phyloP scores from a whole-genome alignment of 2,888 invertebrate species.

The Lathronympha strigana region DNA sequence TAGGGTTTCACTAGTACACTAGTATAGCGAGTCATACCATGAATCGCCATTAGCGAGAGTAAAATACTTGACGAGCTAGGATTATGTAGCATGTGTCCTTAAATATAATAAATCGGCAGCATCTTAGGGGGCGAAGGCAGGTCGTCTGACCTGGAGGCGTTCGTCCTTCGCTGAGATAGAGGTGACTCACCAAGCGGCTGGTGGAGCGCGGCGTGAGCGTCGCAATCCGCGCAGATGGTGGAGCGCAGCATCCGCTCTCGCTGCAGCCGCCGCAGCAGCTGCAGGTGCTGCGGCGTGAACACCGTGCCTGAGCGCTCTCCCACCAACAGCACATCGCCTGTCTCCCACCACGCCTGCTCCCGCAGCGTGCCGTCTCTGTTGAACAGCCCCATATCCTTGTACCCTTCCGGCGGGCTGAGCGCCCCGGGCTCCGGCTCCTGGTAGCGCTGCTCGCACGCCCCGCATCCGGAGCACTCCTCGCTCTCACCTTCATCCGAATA shows the following conservation, averaged over 20 bases:
- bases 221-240: conserved; percentile 79
- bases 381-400: conserved; percentile 91
- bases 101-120: neutral
- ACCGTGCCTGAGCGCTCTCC: conserved; percentile 84
- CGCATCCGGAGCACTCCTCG: conserved; percentile 87
- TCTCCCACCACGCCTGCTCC: conserved; percentile 84
- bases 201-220: conserved; percentile 76
- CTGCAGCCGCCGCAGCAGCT: conserved; percentile 86
- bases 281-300: conserved; percentile 87
- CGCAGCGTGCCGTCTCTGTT: conserved; percentile 83
- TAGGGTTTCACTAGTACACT: conserved; percentile 56
- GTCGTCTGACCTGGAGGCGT: conserved; percentile 11
- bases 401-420: conserved; percentile 95
- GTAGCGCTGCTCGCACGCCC: conserved; percentile 81
- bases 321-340: conserved; percentile 84
- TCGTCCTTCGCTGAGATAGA: conserved; percentile 55
- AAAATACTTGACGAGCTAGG: neutral
- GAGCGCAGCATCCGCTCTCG: conserved; percentile 85
- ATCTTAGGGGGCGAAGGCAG: conserved; percentile 4
- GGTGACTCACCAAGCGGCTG: conserved; percentile 79
- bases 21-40: neutral
- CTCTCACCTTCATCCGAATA: conserved; percentile 93
- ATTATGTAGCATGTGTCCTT: neutral
- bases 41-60: conserved; percentile 1
- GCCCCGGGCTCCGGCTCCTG: conserved; percentile 92